phyloP scores from a whole-genome alignment of 2,888 invertebrate genomes.

The Tipula confusa region DNA sequence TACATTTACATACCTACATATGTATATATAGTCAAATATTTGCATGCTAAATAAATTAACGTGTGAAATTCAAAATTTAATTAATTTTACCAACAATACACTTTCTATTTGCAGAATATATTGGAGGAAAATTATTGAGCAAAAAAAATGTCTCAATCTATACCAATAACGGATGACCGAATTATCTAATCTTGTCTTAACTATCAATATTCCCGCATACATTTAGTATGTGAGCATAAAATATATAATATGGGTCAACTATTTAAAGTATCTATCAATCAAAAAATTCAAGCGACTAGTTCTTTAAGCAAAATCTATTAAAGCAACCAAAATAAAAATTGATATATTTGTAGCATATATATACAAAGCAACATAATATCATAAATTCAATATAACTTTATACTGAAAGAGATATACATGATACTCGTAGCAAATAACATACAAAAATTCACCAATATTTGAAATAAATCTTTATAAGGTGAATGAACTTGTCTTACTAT shows the following conservation, averaged over 20 bases:
- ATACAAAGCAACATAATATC: not conserved
- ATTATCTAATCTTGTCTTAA: too few relatives aligned
- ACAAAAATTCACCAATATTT: not conserved
- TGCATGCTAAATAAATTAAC: constrained; percentile 3
- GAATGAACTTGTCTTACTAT: not conserved
- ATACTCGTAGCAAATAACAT: not conserved
- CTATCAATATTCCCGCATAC: too few relatives aligned
- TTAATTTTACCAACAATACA: not conserved
- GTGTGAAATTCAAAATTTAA: not conserved
- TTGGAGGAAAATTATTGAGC: not conserved
- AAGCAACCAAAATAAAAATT: not conserved
- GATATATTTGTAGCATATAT: not conserved
- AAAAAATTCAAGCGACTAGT: not conserved
- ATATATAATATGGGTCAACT: not conserved
- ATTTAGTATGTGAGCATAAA: too few relatives aligned
- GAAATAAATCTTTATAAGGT: not conserved
- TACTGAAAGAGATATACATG: not conserved
- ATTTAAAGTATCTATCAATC: not conserved
- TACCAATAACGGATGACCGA: too few relatives aligned
- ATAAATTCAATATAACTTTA: not conserved
- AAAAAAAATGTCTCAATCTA: not conserved
- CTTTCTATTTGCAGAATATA: not conserved
- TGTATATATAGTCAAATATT: not conserved
- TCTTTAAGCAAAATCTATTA: not conserved
- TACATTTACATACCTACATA: too few relatives aligned